Percentiles rank a stretch among this genome's conserved stretches.
Evolutionary conservation across 2,797 vertebrate genomes (phyloP).

Genomic region (Cyclura pinguis): DNA sequence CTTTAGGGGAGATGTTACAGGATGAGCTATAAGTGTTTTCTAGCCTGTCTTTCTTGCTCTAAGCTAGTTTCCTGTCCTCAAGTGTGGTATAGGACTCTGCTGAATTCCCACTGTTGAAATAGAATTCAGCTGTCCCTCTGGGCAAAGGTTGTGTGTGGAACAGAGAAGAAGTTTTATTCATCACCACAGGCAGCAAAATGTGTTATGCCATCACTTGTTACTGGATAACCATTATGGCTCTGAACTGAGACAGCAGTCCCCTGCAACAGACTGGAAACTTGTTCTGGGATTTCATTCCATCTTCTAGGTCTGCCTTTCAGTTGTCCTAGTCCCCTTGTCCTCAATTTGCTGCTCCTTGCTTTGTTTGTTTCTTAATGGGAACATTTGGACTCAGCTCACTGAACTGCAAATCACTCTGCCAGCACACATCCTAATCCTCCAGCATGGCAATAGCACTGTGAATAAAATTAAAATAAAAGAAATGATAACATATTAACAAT

Average conservation of each 20-base stretch:
- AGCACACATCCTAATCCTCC: neutral
- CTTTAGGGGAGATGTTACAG: neutral
- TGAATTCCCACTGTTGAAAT: neutral
- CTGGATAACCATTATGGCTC: neutral
- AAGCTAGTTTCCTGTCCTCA: neutral
- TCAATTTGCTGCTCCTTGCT: conserved; percentile 3
- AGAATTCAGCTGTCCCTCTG: neutral
- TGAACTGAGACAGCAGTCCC: neutral
- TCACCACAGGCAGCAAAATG: neutral
- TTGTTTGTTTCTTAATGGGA: conserved; percentile 20
- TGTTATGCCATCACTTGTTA: neutral
- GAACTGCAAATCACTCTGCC: conserved; percentile 5
- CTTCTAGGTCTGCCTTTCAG: neutral
- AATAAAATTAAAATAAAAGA: conserved; percentile 5
- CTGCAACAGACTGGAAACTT: neutral
- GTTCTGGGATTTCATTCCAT: neutral
- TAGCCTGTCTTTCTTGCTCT: neutral
- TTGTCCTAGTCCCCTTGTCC: neutral
- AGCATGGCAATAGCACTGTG: neutral
- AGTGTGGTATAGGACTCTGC: neutral
- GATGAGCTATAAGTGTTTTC: neutral
- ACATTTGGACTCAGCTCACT: conserved; percentile 27
- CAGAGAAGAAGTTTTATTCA: neutral
- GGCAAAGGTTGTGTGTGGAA: neutral
- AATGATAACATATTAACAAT: neutral